Base-by-base conservation (phyloP, 2,888 invertebrate species). In the Smittia aterrima region DNA sequence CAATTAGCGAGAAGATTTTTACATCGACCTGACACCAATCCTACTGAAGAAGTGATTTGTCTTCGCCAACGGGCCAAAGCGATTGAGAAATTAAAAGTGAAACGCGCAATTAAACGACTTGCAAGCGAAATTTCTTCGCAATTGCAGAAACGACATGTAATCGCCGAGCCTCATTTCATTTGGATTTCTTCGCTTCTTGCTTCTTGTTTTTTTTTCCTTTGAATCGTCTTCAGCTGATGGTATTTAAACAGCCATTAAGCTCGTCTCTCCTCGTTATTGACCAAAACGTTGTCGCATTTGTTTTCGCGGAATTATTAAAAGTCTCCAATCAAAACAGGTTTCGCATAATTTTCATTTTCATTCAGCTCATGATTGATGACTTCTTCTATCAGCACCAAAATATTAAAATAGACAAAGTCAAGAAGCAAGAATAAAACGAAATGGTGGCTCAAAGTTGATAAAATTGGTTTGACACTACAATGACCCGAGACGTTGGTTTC, bases 31-130 rank as follows among this genome's bases (percentile, higher is more conserved):
- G 47, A 47, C 47, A 47, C 47, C 47, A 47, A 47, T 47, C 47
- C n/a, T n/a, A n/a, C n/a, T n/a, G n/a, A n/a, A n/a, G 13, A 16
- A 13, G 47, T 11, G n/a, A 47, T 47, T 47, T 58, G 58, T 58
- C 58, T 58, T 18, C 24, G 24, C 9, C 16, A 18, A 18, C 58
- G 24, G 24, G 2, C 16, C 47, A 11, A 47, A n/a, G 47, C 47
- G 9, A 47, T 58, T 58, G 22, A 58, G 58, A 58, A 58, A 58
- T 24, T 58, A 58, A 58, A 58, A 22, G 58, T 58, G 58, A 58
- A 58, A 58, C 58, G 58, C 16, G 58, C 24, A 58, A 58, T 58
- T 58, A 58, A 58, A 58, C 24, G 22, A 11, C 3, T 58, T 16
- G n/a, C 18, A 47, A 32, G 32, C 32, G 32, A 47, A 47, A 47